Conservation (phyloP, 1,140 invertebrate genomes). For the Tenebrio molitor region DNA sequence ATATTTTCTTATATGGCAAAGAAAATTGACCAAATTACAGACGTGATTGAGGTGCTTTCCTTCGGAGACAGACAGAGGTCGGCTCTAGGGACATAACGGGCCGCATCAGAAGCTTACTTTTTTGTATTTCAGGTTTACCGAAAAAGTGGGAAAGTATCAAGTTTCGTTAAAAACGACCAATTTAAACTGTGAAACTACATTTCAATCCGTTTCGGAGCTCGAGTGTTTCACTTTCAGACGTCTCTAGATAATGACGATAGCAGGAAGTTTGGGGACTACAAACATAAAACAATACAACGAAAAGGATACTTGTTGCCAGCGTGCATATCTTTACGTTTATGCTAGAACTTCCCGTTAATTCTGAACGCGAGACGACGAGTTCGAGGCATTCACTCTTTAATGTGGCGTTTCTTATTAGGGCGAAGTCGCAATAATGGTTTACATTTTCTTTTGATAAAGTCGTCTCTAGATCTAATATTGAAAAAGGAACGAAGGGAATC, state of each 20-base stretch:
- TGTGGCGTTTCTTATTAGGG: too few species aligned
- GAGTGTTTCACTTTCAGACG: neutral
- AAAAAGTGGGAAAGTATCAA: too few species aligned
- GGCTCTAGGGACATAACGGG: neutral
- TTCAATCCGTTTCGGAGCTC: neutral
- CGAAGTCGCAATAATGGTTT: constrained; percentile 18
- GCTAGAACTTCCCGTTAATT: constrained; percentile 19
- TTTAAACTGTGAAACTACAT: neutral
- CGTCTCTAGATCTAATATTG: too few species aligned
- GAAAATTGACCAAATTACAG: constrained; percentile 49
- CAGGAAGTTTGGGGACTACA: constrained; percentile 1
- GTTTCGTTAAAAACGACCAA: neutral
- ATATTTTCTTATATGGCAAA: constrained; percentile 45
- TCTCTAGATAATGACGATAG: constrained; percentile 4
- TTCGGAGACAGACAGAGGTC: neutral
- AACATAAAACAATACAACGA: constrained; percentile 18
- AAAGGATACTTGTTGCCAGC: constrained; percentile 25
- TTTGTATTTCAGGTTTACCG: too few species aligned
- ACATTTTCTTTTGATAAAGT: constrained; percentile 19
- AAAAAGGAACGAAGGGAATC: too few species aligned
- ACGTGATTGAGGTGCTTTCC: constrained; percentile 41
- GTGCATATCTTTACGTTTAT: constrained; percentile 17
- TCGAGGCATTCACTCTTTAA: neutral
- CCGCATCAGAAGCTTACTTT: constrained; percentile 2
- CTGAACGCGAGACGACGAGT: constrained; percentile 1